Percentiles rank a stretch among this genome's conserved stretches.
Conservation (phyloP, 2,797 vertebrate genomes). For the Poeciliopsis gracilis region DNA sequence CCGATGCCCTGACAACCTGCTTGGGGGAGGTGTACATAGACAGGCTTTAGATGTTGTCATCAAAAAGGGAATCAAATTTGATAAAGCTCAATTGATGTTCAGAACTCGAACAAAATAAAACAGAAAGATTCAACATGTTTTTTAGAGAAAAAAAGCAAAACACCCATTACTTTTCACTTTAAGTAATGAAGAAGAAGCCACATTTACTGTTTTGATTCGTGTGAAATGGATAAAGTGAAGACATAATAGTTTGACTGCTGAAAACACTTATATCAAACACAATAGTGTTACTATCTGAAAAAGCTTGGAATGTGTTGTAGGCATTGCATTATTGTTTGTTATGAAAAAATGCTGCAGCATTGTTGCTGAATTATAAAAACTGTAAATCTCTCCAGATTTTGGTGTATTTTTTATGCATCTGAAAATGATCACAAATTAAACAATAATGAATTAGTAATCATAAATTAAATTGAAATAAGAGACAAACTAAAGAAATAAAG, state of each 20-base stretch:
- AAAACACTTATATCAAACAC: neutral
- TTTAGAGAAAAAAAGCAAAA: slow-evolving; percentile 50
- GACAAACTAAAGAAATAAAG: too few species aligned
- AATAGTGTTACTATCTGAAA: neutral
- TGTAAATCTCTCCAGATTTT: neutral
- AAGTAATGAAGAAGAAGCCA: too few species aligned
- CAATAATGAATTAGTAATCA: neutral
- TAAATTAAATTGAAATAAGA: too few species aligned
- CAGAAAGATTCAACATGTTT: slow-evolving; percentile 12
- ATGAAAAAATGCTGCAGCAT: slow-evolving; percentile 54
- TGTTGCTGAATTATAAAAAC: slow-evolving; percentile 50
- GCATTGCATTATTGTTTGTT: neutral
- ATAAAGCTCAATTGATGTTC: slow-evolving; percentile 45
- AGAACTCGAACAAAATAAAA: slow-evolving; percentile 15
- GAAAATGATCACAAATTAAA: neutral
- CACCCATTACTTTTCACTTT: neutral
- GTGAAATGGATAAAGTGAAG: neutral
- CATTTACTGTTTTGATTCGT: neutral
- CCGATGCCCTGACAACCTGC: slow-evolving; percentile 79
- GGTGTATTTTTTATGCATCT: neutral
- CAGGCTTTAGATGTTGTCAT: slow-evolving; percentile 78
- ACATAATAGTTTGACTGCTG: neutral
- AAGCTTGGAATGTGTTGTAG: neutral
- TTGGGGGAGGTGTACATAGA: slow-evolving; percentile 72
- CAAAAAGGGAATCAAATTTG: slow-evolving; percentile 51